phyloP scores from a whole-genome alignment of 2,888 invertebrate genomes.

The Cheilosia urbana region DNA sequence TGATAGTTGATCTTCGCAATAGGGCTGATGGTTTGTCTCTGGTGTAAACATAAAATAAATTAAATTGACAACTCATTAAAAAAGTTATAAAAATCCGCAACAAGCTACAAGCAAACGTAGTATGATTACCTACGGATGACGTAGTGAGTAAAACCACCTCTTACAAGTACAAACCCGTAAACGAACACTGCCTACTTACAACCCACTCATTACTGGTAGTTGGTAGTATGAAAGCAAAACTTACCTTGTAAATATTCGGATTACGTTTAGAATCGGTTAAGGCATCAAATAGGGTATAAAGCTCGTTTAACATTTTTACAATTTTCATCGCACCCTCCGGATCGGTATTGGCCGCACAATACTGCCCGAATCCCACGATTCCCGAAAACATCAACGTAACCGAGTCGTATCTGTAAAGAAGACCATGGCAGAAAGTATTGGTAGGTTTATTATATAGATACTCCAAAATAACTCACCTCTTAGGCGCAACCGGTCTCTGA shows the following conservation, averaged over 20 bases:
- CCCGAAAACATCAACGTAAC: conserved; percentile 98
- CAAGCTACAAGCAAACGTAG: too few species aligned
- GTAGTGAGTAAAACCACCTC: too few species aligned
- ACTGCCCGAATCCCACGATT: conserved; percentile 95
- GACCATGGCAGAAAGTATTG: conserved; percentile 30
- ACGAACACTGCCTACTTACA: too few species aligned
- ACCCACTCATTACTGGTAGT: too few species aligned
- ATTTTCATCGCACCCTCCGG: conserved; percentile 98
- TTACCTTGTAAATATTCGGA: conserved; percentile 97
- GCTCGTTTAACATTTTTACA: conserved; percentile 95
- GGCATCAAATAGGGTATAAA: conserved; percentile 97
- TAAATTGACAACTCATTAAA: too few species aligned
- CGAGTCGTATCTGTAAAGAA: conserved; percentile 89
- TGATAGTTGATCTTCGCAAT: too few species aligned
- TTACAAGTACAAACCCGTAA: too few species aligned
- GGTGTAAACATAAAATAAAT: too few species aligned
- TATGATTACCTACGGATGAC: too few species aligned
- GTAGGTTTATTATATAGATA: too few species aligned
- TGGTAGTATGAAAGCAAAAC: background rate
- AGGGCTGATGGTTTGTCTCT: too few species aligned
- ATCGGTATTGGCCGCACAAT: conserved; percentile 95
- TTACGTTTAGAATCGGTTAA: conserved; percentile 96
- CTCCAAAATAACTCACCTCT: conserved; percentile 85
- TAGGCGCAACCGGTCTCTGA: conserved; percentile 94
- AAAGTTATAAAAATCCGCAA: too few species aligned